Conservation (phyloP, 1,140 invertebrate genomes). For the Kradibia gibbosae region DNA sequence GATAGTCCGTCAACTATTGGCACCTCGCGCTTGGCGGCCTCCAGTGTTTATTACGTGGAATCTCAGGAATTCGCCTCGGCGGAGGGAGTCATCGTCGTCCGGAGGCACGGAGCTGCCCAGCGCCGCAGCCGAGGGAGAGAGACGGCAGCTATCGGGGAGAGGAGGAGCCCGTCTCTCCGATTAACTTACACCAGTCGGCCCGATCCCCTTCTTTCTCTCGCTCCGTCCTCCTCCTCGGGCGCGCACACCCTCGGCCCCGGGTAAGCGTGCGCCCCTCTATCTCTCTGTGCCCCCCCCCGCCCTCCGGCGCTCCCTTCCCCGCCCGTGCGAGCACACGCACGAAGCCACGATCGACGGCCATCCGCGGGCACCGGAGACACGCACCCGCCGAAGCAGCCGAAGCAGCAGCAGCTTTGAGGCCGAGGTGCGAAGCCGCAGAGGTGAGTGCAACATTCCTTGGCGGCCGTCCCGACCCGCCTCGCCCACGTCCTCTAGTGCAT, state of each 20-base stretch:
- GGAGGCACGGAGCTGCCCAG: not conserved
- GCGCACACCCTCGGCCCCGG: not conserved
- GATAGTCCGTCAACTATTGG: slow-evolving; percentile 39
- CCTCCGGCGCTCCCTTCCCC: not conserved
- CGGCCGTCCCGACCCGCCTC: not conserved
- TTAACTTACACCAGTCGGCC: not conserved
- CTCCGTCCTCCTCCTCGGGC: not conserved
- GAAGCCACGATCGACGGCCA: not conserved
- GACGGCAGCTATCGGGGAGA: too few species aligned
- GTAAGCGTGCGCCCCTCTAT: not conserved
- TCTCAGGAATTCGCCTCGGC: slow-evolving; percentile 27
- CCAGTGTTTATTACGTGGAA: slow-evolving; percentile 19
- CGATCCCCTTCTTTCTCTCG: not conserved
- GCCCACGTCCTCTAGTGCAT: too few species aligned
- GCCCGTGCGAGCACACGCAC: not conserved
- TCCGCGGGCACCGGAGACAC: not conserved
- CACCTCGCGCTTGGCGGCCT: slow-evolving; percentile 5
- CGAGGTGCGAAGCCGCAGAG: slow-evolving; percentile 30
- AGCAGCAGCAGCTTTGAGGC: not conserved
- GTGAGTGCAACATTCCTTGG: slow-evolving; percentile 12
- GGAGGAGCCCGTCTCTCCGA: not conserved
- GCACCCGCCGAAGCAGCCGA: not conserved
- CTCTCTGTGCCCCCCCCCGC: not conserved
- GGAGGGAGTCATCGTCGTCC: slow-evolving; percentile 5
- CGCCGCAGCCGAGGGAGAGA: not conserved